Conservation (phyloP, 2,797 vertebrate genomes). For the Ceyx erithaca region DNA sequence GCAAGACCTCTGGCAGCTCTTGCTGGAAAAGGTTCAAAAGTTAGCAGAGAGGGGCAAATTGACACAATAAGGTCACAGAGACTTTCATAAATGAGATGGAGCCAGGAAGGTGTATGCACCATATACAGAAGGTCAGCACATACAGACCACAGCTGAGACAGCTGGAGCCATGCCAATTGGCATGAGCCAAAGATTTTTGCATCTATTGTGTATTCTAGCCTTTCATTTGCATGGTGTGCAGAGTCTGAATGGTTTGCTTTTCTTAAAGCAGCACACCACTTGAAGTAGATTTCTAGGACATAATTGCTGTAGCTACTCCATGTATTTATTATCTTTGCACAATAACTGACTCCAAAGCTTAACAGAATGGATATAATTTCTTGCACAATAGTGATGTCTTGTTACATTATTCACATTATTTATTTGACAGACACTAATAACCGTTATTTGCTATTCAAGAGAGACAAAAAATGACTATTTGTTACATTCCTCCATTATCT, state of each 20-base stretch:
- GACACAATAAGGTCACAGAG: background rate
- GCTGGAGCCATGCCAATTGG: background rate
- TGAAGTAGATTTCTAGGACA: slow-evolving; percentile 22
- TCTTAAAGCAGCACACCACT: background rate
- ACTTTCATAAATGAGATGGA: background rate
- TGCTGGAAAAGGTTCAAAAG: background rate
- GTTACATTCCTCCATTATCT: slow-evolving; percentile 54
- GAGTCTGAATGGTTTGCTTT: background rate
- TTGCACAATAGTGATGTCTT: slow-evolving; percentile 30
- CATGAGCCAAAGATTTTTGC: background rate
- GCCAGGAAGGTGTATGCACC: background rate
- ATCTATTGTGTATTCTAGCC: background rate
- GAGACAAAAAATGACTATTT: slow-evolving; percentile 56
- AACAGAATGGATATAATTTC: slow-evolving; percentile 41
- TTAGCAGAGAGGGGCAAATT: background rate
- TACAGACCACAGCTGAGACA: background rate
- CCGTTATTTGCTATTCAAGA: slow-evolving; percentile 39
- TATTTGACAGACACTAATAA: slow-evolving; percentile 66
- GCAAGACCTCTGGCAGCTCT: background rate
- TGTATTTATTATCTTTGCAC: slow-evolving; percentile 45
- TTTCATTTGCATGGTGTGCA: background rate
- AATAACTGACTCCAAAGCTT: slow-evolving; percentile 43
- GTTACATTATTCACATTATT: slow-evolving; percentile 64
- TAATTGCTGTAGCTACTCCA: slow-evolving; percentile 32
- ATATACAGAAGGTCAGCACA: background rate